Percentiles rank a stretch among this genome's conserved stretches.
phyloP scores from a whole-genome alignment of 1,140 invertebrate species.

The Laupala kohalensis region DNA sequence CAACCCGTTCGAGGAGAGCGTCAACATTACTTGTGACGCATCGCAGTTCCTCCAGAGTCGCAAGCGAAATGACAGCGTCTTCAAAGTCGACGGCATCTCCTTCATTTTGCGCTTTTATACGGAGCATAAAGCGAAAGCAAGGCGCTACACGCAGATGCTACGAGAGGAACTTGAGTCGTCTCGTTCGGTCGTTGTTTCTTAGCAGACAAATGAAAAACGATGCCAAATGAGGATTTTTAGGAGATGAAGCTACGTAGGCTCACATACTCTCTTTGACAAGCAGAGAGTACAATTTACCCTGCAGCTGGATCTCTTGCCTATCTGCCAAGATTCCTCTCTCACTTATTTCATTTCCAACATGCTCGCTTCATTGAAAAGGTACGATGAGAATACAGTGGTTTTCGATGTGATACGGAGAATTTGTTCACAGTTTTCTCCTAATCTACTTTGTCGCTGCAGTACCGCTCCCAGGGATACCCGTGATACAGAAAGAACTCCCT shows the following conservation, averaged over 20 bases:
- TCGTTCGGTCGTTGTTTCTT: no score
- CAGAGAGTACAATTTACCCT: no score
- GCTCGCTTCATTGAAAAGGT: background rate
- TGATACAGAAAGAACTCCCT: background rate
- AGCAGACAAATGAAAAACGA: no score
- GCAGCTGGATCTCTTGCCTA: background rate
- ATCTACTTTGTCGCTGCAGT: background rate
- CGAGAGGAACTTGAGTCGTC: no score
- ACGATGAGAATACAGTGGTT: background rate
- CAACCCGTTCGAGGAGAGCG: background rate
- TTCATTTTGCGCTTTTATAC: no score
- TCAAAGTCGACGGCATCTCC: no score
- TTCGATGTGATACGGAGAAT: background rate
- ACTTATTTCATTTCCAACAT: background rate
- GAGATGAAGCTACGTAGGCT: background rate
- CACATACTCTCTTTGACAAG: no score
- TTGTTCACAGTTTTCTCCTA: background rate
- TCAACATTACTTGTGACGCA: background rate
- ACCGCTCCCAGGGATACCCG: background rate
- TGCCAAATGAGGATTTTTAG: no score
- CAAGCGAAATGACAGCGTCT: no score
- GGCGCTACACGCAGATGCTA: no score
- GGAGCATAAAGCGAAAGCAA: no score
- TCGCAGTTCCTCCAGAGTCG: background rate
- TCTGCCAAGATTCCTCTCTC: background rate